phyloP scores from a whole-genome alignment of 2,113 vertebrate species.

The Ctenomys sociabilis region DNA sequence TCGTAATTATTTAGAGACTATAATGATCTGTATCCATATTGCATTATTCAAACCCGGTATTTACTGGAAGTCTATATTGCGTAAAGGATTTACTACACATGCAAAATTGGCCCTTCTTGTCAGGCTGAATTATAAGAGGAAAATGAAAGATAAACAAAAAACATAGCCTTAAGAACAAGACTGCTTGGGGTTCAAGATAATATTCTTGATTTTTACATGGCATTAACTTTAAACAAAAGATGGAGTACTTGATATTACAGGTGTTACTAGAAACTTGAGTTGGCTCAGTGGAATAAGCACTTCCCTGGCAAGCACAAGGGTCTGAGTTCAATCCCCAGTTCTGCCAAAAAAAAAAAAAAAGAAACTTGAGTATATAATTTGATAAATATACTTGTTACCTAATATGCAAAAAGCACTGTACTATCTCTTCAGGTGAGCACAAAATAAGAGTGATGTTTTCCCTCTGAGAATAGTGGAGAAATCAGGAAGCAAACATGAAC shows the following conservation, averaged over 20 bases:
- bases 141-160: slow-evolving; percentile 61
- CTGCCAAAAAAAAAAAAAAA: no score
- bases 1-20: slow-evolving; percentile 65
- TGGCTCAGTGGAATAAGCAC: no score
- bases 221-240: slow-evolving; percentile 61
- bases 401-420: background rate
- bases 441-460: slow-evolving; percentile 11
- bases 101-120: background rate
- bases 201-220: slow-evolving; percentile 27
- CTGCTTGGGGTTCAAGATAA: slow-evolving; percentile 39
- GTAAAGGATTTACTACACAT: slow-evolving; percentile 55
- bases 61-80: slow-evolving; percentile 70
- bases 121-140: slow-evolving; percentile 4
- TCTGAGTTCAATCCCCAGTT: no score
- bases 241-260: background rate
- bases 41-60: slow-evolving; percentile 78
- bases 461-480: slow-evolving; percentile 29
- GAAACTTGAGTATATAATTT: background rate
- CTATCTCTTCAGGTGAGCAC: background rate
- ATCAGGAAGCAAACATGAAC: background rate
- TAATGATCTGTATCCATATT: slow-evolving; percentile 53
- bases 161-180: slow-evolving; percentile 30
- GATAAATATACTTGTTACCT: no score
- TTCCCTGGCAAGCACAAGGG: no score
- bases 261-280: background rate